Percentiles rank a stretch among this genome's conserved stretches.
Conservation (phyloP, 2,888 invertebrate species). For the Archips crataeganus region DNA sequence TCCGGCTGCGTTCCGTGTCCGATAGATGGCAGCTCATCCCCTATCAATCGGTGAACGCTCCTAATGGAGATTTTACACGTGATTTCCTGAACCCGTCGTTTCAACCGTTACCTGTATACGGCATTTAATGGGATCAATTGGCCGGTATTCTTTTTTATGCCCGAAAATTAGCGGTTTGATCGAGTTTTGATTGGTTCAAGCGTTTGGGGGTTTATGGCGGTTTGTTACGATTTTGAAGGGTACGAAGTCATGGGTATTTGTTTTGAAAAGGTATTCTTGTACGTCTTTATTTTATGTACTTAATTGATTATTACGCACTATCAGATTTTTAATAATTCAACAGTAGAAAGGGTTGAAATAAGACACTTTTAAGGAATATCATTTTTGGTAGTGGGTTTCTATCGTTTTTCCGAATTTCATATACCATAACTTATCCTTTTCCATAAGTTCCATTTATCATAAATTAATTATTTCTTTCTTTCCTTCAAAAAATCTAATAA, state of each 20-base stretch:
- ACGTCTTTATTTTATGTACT: background rate
- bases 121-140: slow-evolving; percentile 45
- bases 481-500: too few species aligned
- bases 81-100: slow-evolving; percentile 71
- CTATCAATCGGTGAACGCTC: slow-evolving; percentile 74
- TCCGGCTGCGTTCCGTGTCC: slow-evolving; percentile 75
- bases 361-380: too few species aligned
- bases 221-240: slow-evolving; percentile 3
- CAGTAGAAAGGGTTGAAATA: too few species aligned
- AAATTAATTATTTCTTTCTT: too few species aligned
- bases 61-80: slow-evolving; percentile 84
- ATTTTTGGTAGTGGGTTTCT: too few species aligned
- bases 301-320: background rate
- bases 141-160: slow-evolving; percentile 32
- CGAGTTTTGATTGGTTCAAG: slow-evolving; percentile 38
- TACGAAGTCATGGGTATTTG: background rate
- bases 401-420: too few species aligned
- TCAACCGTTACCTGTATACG: slow-evolving; percentile 64
- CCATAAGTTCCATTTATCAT: too few species aligned
- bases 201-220: slow-evolving; percentile 16
- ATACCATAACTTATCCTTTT: too few species aligned
- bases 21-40: slow-evolving; percentile 78
- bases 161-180: slow-evolving; percentile 34
- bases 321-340: too few species aligned
- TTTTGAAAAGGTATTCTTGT: background rate